Evolutionary conservation across 1,140 invertebrate genomes (phyloP).

Genomic region (Trialeurodes vaporariorum): DNA sequence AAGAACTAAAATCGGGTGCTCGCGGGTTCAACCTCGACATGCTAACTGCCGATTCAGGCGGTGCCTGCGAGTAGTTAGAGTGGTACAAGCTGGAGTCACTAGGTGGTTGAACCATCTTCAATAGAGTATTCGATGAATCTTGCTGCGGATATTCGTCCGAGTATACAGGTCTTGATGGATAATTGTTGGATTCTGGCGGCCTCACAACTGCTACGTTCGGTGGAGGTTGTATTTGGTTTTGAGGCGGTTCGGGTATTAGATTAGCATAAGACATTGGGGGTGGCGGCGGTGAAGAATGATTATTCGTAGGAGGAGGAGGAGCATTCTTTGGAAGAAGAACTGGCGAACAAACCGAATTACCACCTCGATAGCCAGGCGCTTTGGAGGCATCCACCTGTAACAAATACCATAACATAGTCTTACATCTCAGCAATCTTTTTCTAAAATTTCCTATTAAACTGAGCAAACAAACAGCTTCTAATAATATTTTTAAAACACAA

Average conservation of each 20-base stretch:
- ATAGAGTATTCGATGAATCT: neutral
- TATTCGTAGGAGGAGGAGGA: conserved; percentile 20
- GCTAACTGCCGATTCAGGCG: conserved; percentile 30
- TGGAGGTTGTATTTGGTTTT: conserved; percentile 29
- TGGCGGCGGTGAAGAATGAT: conserved; percentile 25
- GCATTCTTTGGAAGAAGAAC: conserved; percentile 33
- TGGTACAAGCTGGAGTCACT: neutral
- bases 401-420: conserved; percentile 8
- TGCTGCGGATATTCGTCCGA: conserved; percentile 12
- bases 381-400: conserved; percentile 60
- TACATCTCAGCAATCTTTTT: neutral
- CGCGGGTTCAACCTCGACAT: conserved; percentile 75
- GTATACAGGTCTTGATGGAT: conserved; percentile 22
- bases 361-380: conserved; percentile 65
- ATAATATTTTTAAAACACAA: too few species aligned
- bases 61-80: conserved; percentile 6
- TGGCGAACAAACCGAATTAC: conserved; percentile 54
- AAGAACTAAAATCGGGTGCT: conserved; percentile 66
- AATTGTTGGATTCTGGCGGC: conserved; percentile 30
- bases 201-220: conserved; percentile 29
- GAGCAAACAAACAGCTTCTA: too few species aligned
- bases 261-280: conserved; percentile 22
- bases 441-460: neutral
- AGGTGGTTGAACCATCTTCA: conserved; percentile 1
- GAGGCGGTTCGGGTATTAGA: conserved; percentile 27